Percentiles rank a stretch among this genome's conserved stretches.
Evolutionary conservation across 2,888 invertebrate species (phyloP).

Genomic region (Encarsia formosa): DNA sequence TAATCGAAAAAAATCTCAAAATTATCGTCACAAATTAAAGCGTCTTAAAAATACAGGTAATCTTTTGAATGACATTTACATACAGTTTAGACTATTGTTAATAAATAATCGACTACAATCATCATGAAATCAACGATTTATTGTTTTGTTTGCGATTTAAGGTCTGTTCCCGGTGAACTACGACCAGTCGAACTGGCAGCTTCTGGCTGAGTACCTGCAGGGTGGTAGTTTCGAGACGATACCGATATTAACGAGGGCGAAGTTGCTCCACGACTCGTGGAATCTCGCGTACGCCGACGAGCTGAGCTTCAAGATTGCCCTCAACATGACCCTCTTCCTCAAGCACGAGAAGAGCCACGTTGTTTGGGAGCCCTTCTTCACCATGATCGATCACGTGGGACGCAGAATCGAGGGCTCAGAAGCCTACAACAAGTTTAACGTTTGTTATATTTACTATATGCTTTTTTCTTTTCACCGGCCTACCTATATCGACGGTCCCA

Average conservation of each 20-base stretch:
- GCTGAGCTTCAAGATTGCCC: constrained; percentile 68
- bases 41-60: no score
- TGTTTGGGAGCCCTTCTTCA: constrained; percentile 80
- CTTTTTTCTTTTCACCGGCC: no score
- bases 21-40: no score
- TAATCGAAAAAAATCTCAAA: no score
- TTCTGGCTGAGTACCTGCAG: constrained; percentile 63
- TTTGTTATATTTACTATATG: no score
- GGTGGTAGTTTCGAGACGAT: constrained; percentile 51
- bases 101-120: no score
- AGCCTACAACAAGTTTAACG: constrained; percentile 70
- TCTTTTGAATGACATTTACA: no score
- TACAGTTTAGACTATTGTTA: no score
- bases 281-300: constrained; percentile 75
- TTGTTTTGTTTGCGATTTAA: constrained; percentile 38
- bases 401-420: constrained; percentile 66
- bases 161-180: constrained; percentile 82
- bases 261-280: constrained; percentile 74
- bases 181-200: constrained; percentile 72
- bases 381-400: constrained; percentile 77
- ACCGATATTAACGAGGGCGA: constrained; percentile 70
- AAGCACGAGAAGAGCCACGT: constrained; percentile 69
- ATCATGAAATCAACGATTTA: no score
- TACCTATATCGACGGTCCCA: no score
- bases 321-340: constrained; percentile 76